These are phyloP conservation scores for Amorpha juglandis DNA, from an alignment of 2,888 invertebrate species.

Conservation along the genomic window DNA sequence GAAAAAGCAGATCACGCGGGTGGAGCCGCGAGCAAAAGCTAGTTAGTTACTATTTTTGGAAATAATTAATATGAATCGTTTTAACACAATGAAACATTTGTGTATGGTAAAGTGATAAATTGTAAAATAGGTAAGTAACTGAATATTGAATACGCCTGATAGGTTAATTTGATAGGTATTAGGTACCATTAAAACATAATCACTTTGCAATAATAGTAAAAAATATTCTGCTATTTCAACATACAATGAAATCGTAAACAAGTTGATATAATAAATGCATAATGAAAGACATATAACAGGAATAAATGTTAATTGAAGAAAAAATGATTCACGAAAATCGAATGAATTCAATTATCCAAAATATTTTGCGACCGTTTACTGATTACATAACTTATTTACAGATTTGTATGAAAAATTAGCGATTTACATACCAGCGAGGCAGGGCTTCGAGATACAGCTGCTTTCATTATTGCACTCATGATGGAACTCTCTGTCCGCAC, in stretches of 20 bases:
- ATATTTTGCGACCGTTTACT: slow-evolving; percentile 43
- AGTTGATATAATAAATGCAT: neutral
- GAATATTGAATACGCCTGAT: too few species aligned
- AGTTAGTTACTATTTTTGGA: too few species aligned
- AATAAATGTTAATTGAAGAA: neutral
- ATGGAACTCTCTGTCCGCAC: slow-evolving; percentile 84
- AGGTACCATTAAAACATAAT: too few species aligned
- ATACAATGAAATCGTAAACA: neutral
- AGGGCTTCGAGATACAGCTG: slow-evolving; percentile 71
- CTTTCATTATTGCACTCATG: slow-evolving; percentile 82
- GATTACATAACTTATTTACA: slow-evolving; percentile 74
- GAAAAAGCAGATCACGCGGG: too few species aligned
- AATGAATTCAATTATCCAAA: slow-evolving; percentile 38
- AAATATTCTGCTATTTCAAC: neutral
- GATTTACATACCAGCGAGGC: slow-evolving; percentile 67
- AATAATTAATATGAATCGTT: too few species aligned
- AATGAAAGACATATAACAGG: neutral
- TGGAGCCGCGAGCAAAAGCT: too few species aligned
- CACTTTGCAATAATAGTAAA: neutral
- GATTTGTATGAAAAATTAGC: slow-evolving; percentile 33
- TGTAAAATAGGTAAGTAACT: too few species aligned
- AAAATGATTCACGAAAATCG: neutral
- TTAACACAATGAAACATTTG: too few species aligned
- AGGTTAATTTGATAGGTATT: too few species aligned
- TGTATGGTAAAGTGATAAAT: too few species aligned